These are phyloP conservation scores for Acleris cristana DNA, from an alignment of 2,888 invertebrate genomes.

Conservation along the genomic window DNA sequence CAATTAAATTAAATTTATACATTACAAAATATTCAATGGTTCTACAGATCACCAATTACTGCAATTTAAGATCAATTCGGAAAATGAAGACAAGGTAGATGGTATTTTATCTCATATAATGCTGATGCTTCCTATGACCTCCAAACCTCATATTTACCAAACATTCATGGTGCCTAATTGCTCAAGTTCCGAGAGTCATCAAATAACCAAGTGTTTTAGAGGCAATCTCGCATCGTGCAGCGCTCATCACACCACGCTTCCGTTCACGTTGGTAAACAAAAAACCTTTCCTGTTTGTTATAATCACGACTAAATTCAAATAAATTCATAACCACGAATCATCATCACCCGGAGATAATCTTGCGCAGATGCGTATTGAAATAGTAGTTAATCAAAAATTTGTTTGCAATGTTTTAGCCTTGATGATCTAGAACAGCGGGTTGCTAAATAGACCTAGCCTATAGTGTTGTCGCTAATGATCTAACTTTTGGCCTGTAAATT, in stretches of 20 bases:
- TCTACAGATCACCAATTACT: background rate
- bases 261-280: constrained; percentile 57
- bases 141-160: constrained; percentile 49
- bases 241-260: constrained; percentile 63
- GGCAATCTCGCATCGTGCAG: constrained; percentile 63
- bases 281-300: constrained; percentile 56
- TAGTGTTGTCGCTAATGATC: constrained; percentile 20
- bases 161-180: constrained; percentile 59
- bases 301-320: constrained; percentile 58
- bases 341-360: constrained; percentile 11
- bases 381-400: constrained; percentile 13
- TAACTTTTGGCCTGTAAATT: constrained; percentile 16
- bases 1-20: background rate
- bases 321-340: constrained; percentile 27
- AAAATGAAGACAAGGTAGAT: background rate
- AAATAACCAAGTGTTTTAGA: constrained; percentile 60
- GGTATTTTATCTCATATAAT: background rate
- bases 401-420: constrained; percentile 6
- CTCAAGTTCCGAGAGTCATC: constrained; percentile 67
- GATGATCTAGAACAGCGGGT: constrained; percentile 23
- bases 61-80: background rate
- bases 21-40: background rate
- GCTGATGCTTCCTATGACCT: constrained; percentile 50
- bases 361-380: constrained; percentile 7
- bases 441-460: constrained; percentile 21